A percentile compares a stretch with the other conserved stretches of the same genome.
phyloP scores from a whole-genome alignment of 1,140 invertebrate species.

The Neelides sp. region DNA sequence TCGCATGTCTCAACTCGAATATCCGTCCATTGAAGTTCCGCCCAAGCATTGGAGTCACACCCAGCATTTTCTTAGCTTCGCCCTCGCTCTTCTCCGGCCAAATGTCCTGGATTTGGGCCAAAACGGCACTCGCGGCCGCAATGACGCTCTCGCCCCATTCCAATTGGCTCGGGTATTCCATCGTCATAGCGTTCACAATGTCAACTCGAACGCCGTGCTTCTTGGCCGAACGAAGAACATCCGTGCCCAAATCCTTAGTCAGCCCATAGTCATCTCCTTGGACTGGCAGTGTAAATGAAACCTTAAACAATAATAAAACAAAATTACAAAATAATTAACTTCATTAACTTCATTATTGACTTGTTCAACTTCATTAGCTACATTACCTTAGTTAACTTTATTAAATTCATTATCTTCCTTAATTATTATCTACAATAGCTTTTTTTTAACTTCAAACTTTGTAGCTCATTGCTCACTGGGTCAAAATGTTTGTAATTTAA shows the following conservation, averaged over 20 bases:
- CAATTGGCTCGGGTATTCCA: constrained; percentile 27
- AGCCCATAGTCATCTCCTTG: constrained; percentile 32
- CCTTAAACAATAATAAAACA: not conserved
- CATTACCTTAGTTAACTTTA: no score
- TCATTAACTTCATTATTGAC: no score
- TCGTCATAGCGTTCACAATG: constrained; percentile 32
- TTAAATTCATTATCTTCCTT: no score
- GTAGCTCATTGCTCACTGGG: no score
- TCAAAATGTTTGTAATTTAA: no score
- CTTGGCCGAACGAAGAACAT: constrained; percentile 22
- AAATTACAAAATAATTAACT: no score
- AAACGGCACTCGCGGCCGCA: constrained; percentile 18
- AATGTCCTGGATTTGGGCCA: constrained; percentile 29
- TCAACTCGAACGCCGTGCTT: constrained; percentile 26
- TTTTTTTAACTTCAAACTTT: no score
- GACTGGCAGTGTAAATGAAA: constrained; percentile 27
- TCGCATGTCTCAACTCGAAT: constrained; percentile 24
- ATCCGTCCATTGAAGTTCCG: constrained; percentile 32
- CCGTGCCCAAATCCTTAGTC: constrained; percentile 21
- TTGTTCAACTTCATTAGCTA: no score
- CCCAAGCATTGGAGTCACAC: constrained; percentile 32
- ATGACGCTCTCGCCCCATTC: constrained; percentile 32
- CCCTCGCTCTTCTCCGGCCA: constrained; percentile 28
- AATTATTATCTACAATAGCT: no score
- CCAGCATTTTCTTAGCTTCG: constrained; percentile 30